Base-by-base conservation (phyloP, 2,113 vertebrate genomes). In the Trachemys scripta region DNA sequence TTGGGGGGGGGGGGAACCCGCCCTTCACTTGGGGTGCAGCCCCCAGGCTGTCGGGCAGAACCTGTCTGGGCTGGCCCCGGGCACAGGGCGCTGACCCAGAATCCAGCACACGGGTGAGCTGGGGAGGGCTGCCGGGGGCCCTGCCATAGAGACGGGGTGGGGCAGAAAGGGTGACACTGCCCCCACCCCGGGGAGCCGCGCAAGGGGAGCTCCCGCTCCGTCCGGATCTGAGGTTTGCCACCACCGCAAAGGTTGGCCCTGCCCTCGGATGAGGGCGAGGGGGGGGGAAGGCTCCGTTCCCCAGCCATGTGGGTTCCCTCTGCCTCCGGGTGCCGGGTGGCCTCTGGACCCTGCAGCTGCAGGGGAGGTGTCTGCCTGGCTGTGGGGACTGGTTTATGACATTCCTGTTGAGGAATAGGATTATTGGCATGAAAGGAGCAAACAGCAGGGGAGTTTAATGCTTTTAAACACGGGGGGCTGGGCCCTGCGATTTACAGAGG, bases 41-140 rank as follows among this genome's bases (percentile, higher is more conserved):
- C 54, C 29, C 81, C 54, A 31, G 25, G 57, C 29, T 7, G 62
- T 5, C 4, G 4, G 57, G 57, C 57, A 59, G 57, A 13, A 31
- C 59, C 29, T 6, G 29, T 29, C 27, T 13, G 57, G 57, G 57
- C 4, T 31, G 57, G 27, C 31, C 6, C 65, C 65, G 35, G 65
- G 17, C 65, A 17, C 35, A 13, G 8, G 16, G 59, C 2, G 13
- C 25, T 11, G 22, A 24, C 54, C 22, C 57, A 62, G 80, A 82
- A 85, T 94, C 91, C 91, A 38, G 90, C 91, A 83, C 93, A 57
- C 85, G 16, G 90, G 95, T 93, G 93, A 13, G 90, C 93, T 50
- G 92, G 96, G 95, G 95, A 94, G 95, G 96, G 81, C 90, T 84
- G 84, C 91, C 45, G 75, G 38, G 93, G 87, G 79, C 93, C 83